Conservation (phyloP, 2,888 invertebrate genomes). For the Meliscaeva auricollis region DNA sequence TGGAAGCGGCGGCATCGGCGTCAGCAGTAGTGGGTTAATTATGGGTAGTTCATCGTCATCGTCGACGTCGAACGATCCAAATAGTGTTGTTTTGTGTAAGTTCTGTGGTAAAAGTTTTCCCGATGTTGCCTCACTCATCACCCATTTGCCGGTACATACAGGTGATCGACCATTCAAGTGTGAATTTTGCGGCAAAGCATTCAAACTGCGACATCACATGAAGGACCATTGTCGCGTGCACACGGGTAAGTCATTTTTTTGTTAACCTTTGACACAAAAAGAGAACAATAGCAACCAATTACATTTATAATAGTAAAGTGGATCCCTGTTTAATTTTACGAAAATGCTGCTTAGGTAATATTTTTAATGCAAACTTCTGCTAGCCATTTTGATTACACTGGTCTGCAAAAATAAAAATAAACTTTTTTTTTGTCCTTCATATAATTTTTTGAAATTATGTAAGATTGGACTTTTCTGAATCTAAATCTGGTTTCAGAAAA, state of each 20-base stretch:
- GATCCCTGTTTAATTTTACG: too few species aligned
- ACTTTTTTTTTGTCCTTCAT: too few species aligned
- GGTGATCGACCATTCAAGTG: slow-evolving; percentile 96
- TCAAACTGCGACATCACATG: slow-evolving; percentile 96
- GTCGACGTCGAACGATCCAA: slow-evolving; percentile 85
- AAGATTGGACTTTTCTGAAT: too few species aligned
- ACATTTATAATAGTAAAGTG: too few species aligned
- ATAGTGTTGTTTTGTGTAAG: slow-evolving; percentile 94
- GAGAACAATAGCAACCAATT: slow-evolving; percentile 44
- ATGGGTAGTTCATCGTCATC: slow-evolving; percentile 78
- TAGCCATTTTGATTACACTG: too few species aligned
- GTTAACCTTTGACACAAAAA: slow-evolving; percentile 9
- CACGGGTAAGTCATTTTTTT: slow-evolving; percentile 87
- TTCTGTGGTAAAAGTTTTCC: slow-evolving; percentile 97
- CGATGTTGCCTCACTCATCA: slow-evolving; percentile 94
- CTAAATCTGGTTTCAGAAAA: too few species aligned
- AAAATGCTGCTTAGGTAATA: too few species aligned
- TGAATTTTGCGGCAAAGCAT: slow-evolving; percentile 97
- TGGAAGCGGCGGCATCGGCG: slow-evolving; percentile 81
- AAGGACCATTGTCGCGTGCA: slow-evolving; percentile 97
- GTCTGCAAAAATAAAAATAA: too few species aligned
- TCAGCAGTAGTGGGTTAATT: slow-evolving; percentile 76
- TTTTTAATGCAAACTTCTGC: too few species aligned
- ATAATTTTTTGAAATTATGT: too few species aligned
- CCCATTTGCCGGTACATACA: slow-evolving; percentile 94